Base-by-base conservation (phyloP, 2,113 vertebrate species). In the Vireo altiloquus region DNA sequence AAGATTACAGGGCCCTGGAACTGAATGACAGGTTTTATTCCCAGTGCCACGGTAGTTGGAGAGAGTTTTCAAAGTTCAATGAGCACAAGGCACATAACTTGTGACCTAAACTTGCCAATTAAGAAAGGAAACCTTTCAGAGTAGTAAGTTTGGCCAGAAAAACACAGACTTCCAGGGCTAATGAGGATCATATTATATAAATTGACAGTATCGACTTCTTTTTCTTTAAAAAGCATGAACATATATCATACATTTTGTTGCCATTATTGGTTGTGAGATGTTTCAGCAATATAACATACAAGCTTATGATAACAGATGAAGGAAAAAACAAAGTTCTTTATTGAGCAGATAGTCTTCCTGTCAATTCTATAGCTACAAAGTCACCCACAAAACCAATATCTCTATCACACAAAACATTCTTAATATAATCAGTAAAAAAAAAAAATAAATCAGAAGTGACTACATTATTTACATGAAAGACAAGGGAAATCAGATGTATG, bases 61-160 rank as follows among this genome's bases (percentile, higher is more conserved):
- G 21, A 39, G 76, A 87, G 47, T 71, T 84, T 95, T 92, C 74
- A 64, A 81, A 92, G 89, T 85, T 90, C 92, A 92, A 3, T 82
- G 79, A 91, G 68, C 42, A 94, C 31, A 89, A 93, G 82, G 31
- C 95, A 89, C 31, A 59, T 53, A 89, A 84, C 83, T 87, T 90
- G 46, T 76, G 87, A 93, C 86, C 90, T 87, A 64, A 50, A 95
- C 78, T 79, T 95, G 57, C 72, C 86, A 96, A 95, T 92, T 96
- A 96, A 44, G 70, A 90, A 76, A 74, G 60, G 93, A 95, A 96
- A 63, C 31, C 44, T 72, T 91, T 91, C 89, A 81, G 16, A 9
- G 8, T 77, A 91, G 84, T 84, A 93, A 81, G 46, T 49, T 85
- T 69, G 39, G 60, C 22, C 75, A 96, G 68, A 90, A 79, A 95